These are phyloP conservation scores for Agrypnia vestita DNA, from an alignment of 1,140 invertebrate species.

Conservation along the genomic window DNA sequence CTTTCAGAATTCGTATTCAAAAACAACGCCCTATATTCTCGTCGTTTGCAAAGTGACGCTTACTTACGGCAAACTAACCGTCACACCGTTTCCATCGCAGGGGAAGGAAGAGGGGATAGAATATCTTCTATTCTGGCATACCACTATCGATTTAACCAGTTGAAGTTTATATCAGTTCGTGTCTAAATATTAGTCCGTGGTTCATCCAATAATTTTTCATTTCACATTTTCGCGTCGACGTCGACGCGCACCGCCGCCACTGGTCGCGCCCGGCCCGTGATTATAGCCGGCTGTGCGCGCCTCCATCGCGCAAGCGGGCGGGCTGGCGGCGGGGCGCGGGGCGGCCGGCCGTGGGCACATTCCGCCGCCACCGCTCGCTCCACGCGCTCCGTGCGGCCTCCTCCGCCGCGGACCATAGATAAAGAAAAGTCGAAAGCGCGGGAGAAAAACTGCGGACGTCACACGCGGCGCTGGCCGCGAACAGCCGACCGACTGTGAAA, in stretches of 20 bases:
- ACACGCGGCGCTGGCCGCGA: conserved; percentile 32
- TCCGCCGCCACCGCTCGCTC: conserved; percentile 20
- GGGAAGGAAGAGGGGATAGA: too few species aligned
- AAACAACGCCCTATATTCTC: too few species aligned
- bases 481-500: conserved; percentile 8
- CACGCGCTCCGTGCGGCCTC: conserved; percentile 30
- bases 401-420: conserved; percentile 31
- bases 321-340: background rate
- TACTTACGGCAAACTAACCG: too few species aligned
- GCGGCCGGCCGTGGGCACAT: conserved; percentile 19
- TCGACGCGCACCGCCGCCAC: conserved; percentile 12
- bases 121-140: too few species aligned
- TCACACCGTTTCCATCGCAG: too few species aligned
- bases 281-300: conserved; percentile 36
- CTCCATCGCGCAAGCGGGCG: conserved; percentile 33
- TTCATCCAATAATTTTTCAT: too few species aligned
- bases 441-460: conserved; percentile 17
- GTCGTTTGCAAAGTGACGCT: too few species aligned
- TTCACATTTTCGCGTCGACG: too few species aligned
- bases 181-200: too few species aligned
- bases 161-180: too few species aligned
- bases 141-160: too few species aligned
- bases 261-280: conserved; percentile 8
- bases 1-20: too few species aligned
- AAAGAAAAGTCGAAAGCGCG: conserved; percentile 21